Percentiles rank a stretch among this genome's conserved stretches.
phyloP scores from a whole-genome alignment of 2,888 invertebrate species.

The Monoplex corrugatus region DNA sequence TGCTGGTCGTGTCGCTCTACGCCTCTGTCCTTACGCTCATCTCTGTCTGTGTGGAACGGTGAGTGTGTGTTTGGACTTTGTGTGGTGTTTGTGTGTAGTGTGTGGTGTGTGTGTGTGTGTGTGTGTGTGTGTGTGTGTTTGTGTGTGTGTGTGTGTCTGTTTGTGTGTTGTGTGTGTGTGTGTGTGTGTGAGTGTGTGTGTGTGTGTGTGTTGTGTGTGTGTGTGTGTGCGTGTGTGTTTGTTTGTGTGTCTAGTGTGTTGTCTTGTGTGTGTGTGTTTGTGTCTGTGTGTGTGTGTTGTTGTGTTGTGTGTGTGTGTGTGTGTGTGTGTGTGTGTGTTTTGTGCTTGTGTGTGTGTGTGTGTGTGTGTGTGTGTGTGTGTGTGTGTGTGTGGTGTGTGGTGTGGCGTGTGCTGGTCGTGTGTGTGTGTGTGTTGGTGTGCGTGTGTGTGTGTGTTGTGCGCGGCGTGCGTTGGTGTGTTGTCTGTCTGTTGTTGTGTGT shows the following conservation, averaged over 20 bases:
- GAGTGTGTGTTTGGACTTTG: constrained; percentile 12
- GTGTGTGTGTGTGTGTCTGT: too few species aligned
- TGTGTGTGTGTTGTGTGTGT: not conserved
- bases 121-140: not conserved
- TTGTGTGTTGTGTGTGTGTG: not conserved
- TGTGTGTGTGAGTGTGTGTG: not conserved
- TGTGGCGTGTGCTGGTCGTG: not conserved
- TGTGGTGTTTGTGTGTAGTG: not conserved
- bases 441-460: too few species aligned
- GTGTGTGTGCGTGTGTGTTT: not conserved
- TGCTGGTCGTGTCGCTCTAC: constrained; percentile 81
- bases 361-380: not conserved
- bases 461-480: too few species aligned
- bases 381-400: not conserved
- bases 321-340: not conserved
- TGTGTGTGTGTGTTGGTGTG: not conserved
- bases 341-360: not conserved
- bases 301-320: not conserved
- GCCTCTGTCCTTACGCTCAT: constrained; percentile 82
- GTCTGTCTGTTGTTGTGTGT: too few species aligned
- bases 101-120: not conserved
- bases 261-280: not conserved
- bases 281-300: not conserved
- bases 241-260: not conserved
- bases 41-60: constrained; percentile 82